Base-by-base conservation (phyloP, 2,113 vertebrate species). In the Vulpes vulpes region DNA sequence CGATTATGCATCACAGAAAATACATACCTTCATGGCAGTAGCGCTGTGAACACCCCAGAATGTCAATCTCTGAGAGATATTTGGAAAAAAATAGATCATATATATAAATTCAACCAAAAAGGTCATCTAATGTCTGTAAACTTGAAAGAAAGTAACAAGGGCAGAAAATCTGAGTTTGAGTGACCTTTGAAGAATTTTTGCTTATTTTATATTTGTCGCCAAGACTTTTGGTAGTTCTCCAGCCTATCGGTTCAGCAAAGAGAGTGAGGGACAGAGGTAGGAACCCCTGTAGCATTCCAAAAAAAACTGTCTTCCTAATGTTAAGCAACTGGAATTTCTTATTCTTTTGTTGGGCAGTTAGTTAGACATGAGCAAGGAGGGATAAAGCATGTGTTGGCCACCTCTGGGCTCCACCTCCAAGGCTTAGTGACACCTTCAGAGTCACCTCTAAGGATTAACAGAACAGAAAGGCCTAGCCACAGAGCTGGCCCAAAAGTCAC, bases 31-130 rank as follows among this genome's bases (percentile, higher is more conserved):
- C 59, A 35, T 43, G 20, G 11, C 65, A 64, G 15, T 64, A 90
- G 62, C 7, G 30, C 22, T n/a, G 2, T 74, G 23, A 67, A 71
- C 43, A 65, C 10, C 65, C 90, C 17, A 83, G 65, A 86, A 20
- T 4, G 51, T 79, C 78, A 71, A 89, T 71, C 59, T 32, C n/a
- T 49, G 91, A 30, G 23, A 90, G 19, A 27, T 60, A 89, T 71
- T 94, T 92, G 51, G 38, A 57, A 87, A 85, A 67, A 89, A 51
- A 16, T 86, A 38, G 38, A 91, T 73, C 32, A 59, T 17, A 35
- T 17, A 35, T 51, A 85, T 65, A 43, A 78, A 91, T 95, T 96
- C 32, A 87, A 65, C 20, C 65, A n/a, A 83, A 92, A 95, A 86
- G 65, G 27, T n/a, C n/a, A 43, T 25, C 15, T 38, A 82, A 51